phyloP scores from a whole-genome alignment of 2,888 invertebrate genomes.

The Hesperia comma region DNA sequence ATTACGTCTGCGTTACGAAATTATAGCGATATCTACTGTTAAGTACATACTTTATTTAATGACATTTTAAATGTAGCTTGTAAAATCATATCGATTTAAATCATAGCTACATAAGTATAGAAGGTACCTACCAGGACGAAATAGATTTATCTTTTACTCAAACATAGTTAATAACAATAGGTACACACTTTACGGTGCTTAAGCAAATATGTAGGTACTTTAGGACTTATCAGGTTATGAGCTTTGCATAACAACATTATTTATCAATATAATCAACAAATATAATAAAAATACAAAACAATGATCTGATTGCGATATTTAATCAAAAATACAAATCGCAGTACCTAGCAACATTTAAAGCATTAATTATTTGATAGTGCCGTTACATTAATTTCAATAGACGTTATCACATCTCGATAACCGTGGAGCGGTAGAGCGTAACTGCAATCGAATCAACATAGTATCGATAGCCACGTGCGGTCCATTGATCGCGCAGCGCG shows the following conservation, averaged over 20 bases:
- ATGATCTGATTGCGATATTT: too few species aligned
- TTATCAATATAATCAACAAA: too few species aligned
- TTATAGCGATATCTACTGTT: constrained; percentile 13
- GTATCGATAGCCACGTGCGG: constrained; percentile 72
- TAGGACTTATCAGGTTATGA: too few species aligned
- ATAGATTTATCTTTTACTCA: too few species aligned
- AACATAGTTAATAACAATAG: too few species aligned
- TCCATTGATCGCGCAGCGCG: constrained; percentile 67
- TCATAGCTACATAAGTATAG: too few species aligned
- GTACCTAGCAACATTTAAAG: neutral
- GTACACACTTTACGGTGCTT: too few species aligned
- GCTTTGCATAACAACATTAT: too few species aligned
- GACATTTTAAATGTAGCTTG: neutral
- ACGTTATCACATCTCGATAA: neutral
- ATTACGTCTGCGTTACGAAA: constrained; percentile 21
- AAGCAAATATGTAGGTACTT: too few species aligned
- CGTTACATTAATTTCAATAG: neutral
- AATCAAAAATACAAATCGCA: neutral
- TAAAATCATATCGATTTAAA: too few species aligned
- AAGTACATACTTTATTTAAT: neutral
- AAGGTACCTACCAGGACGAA: too few species aligned
- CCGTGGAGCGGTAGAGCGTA: constrained; percentile 28
- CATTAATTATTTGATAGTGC: neutral
- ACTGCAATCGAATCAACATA: constrained; percentile 52
- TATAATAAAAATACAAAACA: too few species aligned